These are phyloP conservation scores for Trachythela sp. DNA, from an alignment of 64 coral and sea anemone genomes.

Conservation along the genomic window DNA sequence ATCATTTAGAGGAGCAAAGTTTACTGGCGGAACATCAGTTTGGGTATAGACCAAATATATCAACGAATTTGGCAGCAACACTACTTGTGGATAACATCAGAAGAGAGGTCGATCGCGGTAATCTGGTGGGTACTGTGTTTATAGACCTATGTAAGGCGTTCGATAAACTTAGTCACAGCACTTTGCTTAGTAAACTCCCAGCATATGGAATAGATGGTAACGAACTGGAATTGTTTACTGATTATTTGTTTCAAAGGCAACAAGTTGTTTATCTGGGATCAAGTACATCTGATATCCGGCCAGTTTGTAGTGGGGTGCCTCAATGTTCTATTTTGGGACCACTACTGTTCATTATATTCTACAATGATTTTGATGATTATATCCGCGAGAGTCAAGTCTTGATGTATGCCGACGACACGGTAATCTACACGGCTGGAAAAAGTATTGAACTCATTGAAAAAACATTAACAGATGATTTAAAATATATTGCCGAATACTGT, in stretches of 20 bases:
- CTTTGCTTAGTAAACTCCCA: no score
- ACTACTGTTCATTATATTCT: no score
- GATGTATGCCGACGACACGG: no score
- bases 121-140: not conserved
- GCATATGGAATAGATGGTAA: no score
- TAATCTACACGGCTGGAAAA: no score
- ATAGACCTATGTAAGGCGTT: not conserved
- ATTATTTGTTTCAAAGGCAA: conserved; percentile 5
- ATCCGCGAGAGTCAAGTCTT: no score
- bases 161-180: not conserved
- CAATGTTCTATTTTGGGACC: no score
- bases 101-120: not conserved
- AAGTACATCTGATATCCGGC: not conserved
- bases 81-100: not conserved
- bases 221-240: not conserved
- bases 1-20: not conserved
- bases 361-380: no score
- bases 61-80: conserved; percentile 1
- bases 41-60: not conserved
- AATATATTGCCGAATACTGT: not conserved
- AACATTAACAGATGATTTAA: not conserved
- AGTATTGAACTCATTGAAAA: not conserved
- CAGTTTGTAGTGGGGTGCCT: no score
- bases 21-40: not conserved
- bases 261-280: not conserved